Evolutionary conservation across 1,140 invertebrate genomes (phyloP).

Genomic region (Drosophila kurseongensis): DNA sequence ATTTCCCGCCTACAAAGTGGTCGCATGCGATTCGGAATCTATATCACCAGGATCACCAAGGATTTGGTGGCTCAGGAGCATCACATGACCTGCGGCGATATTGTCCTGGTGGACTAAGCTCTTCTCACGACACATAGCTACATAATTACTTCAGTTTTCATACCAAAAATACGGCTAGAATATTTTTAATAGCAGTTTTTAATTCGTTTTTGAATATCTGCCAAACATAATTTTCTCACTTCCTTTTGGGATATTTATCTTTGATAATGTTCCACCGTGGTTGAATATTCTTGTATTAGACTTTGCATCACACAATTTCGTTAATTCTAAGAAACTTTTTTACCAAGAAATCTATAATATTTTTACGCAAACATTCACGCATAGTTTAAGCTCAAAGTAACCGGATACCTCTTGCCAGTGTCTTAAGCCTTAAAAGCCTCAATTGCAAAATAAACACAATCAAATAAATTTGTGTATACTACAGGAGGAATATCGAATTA

Average conservation of each 20-base stretch:
- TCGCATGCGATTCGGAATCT: constrained; percentile 92
- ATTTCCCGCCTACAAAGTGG: constrained; percentile 90
- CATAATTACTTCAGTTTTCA: not conserved
- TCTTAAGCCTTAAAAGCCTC: constrained; percentile 21
- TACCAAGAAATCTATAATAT: not conserved
- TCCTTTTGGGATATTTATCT: no score
- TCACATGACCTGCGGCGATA: constrained; percentile 47
- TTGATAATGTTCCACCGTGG: no score
- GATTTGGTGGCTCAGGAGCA: constrained; percentile 5
- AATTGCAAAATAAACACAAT: constrained; percentile 3
- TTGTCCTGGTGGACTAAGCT: constrained; percentile 19
- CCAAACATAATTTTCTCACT: not conserved
- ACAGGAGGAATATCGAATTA: not conserved
- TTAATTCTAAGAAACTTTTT: not conserved
- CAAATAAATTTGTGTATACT: not conserved
- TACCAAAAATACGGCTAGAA: not conserved
- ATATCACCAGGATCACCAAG: constrained; percentile 84
- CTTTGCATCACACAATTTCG: not conserved
- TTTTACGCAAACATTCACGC: not conserved
- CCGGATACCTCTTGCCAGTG: constrained; percentile 36
- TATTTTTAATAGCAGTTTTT: not conserved
- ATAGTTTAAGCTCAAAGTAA: constrained; percentile 11
- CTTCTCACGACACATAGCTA: not conserved
- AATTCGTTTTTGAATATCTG: not conserved
- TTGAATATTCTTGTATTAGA: not conserved